Evolutionary conservation across 2,113 vertebrate species (phyloP).

Genomic region (Lycaon pictus): DNA sequence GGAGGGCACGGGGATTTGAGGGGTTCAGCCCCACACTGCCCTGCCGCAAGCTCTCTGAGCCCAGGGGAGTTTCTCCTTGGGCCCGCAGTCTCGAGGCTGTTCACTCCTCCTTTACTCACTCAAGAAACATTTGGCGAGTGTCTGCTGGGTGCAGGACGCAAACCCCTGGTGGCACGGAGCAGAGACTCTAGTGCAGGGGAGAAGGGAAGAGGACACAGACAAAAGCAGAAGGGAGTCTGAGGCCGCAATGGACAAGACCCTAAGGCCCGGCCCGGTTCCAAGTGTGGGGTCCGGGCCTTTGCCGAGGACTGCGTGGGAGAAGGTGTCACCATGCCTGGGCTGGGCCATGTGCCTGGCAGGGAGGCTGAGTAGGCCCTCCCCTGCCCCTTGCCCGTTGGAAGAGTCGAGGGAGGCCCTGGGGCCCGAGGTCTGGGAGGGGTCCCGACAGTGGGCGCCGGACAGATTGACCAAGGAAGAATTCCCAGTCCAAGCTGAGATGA

Average conservation of each 20-base stretch:
- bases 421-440: background rate
- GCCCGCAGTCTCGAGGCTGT: background rate
- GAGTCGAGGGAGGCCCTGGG: background rate
- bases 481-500: fast-evolving
- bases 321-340: background rate
- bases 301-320: fast-evolving
- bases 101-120: background rate
- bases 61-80: background rate
- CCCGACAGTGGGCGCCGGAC: fast-evolving
- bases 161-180: fast-evolving
- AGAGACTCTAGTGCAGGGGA: fast-evolving
- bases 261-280: fast-evolving
- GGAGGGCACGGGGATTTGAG: fast-evolving
- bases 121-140: fast-evolving
- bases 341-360: too few relatives aligned
- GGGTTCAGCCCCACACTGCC: too few relatives aligned
- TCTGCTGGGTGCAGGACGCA: too few relatives aligned
- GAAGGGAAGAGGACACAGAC: fast-evolving
- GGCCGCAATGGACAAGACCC: fast-evolving
- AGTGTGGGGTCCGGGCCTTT: fast-evolving
- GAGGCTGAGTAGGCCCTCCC: background rate
- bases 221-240: background rate
- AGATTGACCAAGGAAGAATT: fast-evolving
- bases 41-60: background rate
- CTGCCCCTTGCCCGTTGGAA: fast-evolving